Percentiles rank a stretch among this genome's conserved stretches.
Conservation (phyloP, 2,888 invertebrate genomes). For the Quadroppia sp. region DNA sequence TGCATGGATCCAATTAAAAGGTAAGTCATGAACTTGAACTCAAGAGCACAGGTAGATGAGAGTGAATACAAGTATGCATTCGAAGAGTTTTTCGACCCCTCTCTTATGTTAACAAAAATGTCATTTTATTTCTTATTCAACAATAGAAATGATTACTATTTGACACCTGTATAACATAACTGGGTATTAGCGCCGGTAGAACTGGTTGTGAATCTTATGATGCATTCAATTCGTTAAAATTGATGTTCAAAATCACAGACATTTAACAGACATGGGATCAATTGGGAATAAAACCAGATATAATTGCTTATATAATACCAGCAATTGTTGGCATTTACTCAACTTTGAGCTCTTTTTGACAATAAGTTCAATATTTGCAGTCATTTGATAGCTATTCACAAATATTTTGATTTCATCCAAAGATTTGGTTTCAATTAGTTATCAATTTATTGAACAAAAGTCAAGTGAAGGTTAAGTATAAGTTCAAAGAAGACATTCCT, state of each 20-base stretch:
- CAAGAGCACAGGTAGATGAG: neutral
- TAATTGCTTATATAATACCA: neutral
- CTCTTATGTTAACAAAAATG: neutral
- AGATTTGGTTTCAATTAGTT: no score
- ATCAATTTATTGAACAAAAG: no score
- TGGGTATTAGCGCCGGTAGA: neutral
- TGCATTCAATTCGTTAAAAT: neutral
- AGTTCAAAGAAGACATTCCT: neutral
- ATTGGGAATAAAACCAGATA: neutral
- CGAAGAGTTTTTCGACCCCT: slow-evolving; percentile 9
- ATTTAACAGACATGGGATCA: neutral
- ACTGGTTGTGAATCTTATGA: neutral
- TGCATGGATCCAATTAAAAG: slow-evolving; percentile 9
- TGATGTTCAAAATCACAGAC: neutral
- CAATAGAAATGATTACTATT: slow-evolving; percentile 1
- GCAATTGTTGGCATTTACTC: neutral
- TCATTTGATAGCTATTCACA: no score
- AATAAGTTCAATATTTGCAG: no score
- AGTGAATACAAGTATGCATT: neutral
- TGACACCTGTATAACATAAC: neutral
- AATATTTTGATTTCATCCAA: no score
- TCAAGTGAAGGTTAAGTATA: no score
- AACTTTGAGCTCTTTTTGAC: no score
- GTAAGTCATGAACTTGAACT: slow-evolving; percentile 27
- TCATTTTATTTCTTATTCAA: neutral